phyloP scores from a whole-genome alignment of 2,888 invertebrate species.

The Steinernema hermaphroditum region DNA sequence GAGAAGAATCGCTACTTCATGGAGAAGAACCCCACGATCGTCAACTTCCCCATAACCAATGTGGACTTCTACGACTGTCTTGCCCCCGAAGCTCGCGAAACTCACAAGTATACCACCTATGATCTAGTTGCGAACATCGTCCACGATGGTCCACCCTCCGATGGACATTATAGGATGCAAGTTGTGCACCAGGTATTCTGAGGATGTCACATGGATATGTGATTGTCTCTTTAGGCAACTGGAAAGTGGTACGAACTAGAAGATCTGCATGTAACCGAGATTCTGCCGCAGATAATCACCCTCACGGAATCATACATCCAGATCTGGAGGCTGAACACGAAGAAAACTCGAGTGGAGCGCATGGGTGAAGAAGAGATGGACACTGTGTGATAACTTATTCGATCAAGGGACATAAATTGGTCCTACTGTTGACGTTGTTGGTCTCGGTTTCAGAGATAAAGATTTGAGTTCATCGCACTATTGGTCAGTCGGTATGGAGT shows the following conservation, averaged over 20 bases:
- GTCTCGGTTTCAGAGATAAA: too few relatives aligned
- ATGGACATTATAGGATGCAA: slow-evolving; percentile 91
- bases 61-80: slow-evolving; percentile 95
- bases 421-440: too few relatives aligned
- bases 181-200: slow-evolving; percentile 77
- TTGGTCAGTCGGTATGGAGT: too few relatives aligned
- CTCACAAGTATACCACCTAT: slow-evolving; percentile 82
- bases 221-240: slow-evolving; percentile 71
- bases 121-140: slow-evolving; percentile 98
- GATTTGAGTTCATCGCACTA: too few relatives aligned
- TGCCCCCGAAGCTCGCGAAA: slow-evolving; percentile 75
- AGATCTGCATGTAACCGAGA: slow-evolving; percentile 96
- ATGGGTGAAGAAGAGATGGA: slow-evolving; percentile 46
- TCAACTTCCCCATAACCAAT: slow-evolving; percentile 97
- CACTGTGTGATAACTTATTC: neutral
- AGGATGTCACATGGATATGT: neutral
- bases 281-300: slow-evolving; percentile 98
- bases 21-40: slow-evolving; percentile 99
- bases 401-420: too few relatives aligned
- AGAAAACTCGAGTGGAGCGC: slow-evolving; percentile 62
- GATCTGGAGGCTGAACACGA: slow-evolving; percentile 66
- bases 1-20: slow-evolving; percentile 98
- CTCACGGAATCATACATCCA: slow-evolving; percentile 98
- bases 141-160: slow-evolving; percentile 92
- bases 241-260: slow-evolving; percentile 87